phyloP scores from a whole-genome alignment of 2,797 vertebrate genomes.

The Dermochelys coriacea region DNA sequence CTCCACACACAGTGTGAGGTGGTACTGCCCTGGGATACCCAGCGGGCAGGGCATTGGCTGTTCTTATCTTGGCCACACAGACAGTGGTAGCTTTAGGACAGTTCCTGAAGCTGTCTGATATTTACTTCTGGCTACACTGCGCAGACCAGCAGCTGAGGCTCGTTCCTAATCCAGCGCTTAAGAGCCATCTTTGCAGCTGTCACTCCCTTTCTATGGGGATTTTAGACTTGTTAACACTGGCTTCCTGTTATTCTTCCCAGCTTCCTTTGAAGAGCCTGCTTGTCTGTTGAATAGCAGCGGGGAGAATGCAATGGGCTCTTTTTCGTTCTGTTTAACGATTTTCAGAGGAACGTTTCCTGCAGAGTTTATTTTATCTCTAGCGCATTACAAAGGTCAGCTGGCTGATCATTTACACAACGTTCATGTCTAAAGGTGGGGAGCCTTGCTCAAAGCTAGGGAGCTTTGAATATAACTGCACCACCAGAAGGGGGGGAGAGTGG shows the following conservation, averaged over 20 bases:
- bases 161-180: constrained; percentile 11
- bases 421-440: background rate
- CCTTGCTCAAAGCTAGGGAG: background rate
- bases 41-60: constrained; percentile 12
- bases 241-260: constrained; percentile 79
- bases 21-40: background rate
- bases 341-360: constrained; percentile 65
- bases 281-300: constrained; percentile 60
- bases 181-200: constrained; percentile 50
- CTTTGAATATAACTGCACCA: constrained; percentile 7
- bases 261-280: constrained; percentile 76
- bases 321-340: constrained; percentile 49
- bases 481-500: background rate
- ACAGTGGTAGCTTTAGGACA: constrained; percentile 47
- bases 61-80: constrained; percentile 54
- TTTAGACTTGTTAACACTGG: constrained; percentile 34
- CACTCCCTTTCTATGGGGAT: constrained; percentile 13
- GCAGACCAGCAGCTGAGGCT: constrained; percentile 49
- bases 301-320: constrained; percentile 55
- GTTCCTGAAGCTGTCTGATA: constrained; percentile 22
- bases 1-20: background rate
- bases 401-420: background rate
- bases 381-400: constrained; percentile 56
- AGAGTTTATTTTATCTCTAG: constrained; percentile 39
- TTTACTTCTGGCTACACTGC: background rate